A percentile compares a stretch with the other conserved stretches of the same genome.
These are phyloP conservation scores for Heliothis virescens DNA, from an alignment of 1,140 invertebrate species.

Conservation along the genomic window DNA sequence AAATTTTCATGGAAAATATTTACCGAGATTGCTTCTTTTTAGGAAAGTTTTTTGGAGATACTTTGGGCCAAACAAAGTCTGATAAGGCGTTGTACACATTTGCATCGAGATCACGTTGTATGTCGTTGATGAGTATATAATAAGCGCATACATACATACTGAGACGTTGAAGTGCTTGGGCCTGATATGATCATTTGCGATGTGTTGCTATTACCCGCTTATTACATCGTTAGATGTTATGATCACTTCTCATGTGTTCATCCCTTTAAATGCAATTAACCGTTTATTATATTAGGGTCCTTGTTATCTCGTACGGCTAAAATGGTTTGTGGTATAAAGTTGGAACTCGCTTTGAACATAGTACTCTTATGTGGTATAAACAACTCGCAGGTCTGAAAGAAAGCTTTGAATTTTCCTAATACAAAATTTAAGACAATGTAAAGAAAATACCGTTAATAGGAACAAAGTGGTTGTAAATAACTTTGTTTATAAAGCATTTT, in stretches of 20 bases:
- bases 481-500: neutral
- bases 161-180: neutral
- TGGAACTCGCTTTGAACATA: neutral
- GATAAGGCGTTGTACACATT: conserved; percentile 8
- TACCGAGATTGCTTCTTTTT: neutral
- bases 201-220: conserved; percentile 26
- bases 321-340: neutral
- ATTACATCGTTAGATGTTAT: conserved; percentile 31
- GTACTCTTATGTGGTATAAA: no score
- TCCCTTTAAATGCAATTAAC: conserved; percentile 36
- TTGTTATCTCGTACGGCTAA: neutral
- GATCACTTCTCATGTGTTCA: conserved; percentile 30
- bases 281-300: conserved; percentile 27
- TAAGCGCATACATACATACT: neutral
- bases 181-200: conserved; percentile 9
- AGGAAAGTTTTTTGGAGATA: neutral
- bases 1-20: conserved; percentile 25
- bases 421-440: no score
- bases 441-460: no score
- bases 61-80: neutral
- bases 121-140: neutral
- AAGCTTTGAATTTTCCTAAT: no score
- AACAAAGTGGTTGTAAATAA: neutral
- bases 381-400: no score
- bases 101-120: conserved; percentile 12